Conservation (phyloP, 2,888 invertebrate genomes). For the Polymixis lichenea region DNA sequence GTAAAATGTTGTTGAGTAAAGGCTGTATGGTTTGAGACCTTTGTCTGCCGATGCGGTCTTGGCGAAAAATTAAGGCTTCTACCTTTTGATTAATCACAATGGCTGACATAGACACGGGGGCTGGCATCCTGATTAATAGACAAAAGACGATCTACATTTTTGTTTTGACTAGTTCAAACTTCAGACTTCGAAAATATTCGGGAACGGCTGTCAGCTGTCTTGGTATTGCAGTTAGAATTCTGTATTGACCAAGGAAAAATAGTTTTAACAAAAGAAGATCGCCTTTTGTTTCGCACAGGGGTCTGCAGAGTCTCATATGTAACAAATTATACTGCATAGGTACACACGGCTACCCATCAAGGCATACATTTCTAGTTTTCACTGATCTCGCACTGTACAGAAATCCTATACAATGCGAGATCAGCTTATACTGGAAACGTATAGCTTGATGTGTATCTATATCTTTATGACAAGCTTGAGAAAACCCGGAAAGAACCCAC, state of each 20-base stretch:
- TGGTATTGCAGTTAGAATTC: neutral
- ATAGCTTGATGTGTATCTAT: too few relatives aligned
- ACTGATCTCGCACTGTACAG: too few relatives aligned
- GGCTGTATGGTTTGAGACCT: neutral
- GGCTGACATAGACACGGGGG: neutral
- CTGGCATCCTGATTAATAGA: too few relatives aligned
- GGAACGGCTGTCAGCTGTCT: neutral
- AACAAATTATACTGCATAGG: conserved; percentile 37
- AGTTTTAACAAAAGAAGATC: conserved; percentile 12
- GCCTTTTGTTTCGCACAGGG: conserved; percentile 33
- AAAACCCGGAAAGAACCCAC: conserved; percentile 46
- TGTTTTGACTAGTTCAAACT: neutral
- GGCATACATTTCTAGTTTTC: too few relatives aligned
- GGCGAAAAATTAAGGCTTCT: neutral
- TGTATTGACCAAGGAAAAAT: conserved; percentile 24
- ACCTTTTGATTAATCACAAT: neutral
- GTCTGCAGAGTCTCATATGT: conserved; percentile 24
- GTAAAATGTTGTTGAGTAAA: neutral
- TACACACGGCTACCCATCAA: too few relatives aligned
- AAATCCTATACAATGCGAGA: too few relatives aligned
- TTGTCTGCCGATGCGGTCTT: neutral
- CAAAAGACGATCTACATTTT: neutral
- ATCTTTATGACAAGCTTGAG: conserved; percentile 38
- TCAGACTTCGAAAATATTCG: neutral
- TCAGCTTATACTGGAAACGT: too few relatives aligned